Base-by-base conservation (phyloP, 1,140 invertebrate genomes). In the Aphidius gifuensis region DNA sequence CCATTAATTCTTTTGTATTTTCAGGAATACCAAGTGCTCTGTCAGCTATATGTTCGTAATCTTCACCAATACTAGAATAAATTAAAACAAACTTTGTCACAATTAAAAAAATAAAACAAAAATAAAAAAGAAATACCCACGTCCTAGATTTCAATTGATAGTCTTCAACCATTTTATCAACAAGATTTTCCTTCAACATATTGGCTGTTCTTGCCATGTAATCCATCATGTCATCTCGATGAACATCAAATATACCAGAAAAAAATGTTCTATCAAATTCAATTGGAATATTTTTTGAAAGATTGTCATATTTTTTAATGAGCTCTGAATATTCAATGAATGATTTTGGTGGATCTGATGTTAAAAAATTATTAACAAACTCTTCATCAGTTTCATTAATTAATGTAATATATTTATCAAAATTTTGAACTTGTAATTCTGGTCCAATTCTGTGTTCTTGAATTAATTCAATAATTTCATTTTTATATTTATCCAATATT, bases 201-300 rank as follows among this genome's bases (percentile, higher is more conserved):
- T 86, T 83, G 0, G 92, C 90, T 46, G 87, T 78, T 32, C 83
- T 80, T 2, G 88, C 84, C 51, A 97, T 80, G 5, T 87, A 83
- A 9, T 84, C 81, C 38, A 97, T 91, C n/a, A 97, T 80, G 60
- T 92, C 88, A 48, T 85, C 85, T 61, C 93, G 85, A 73, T 93
- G 87, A 66, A 98, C 87, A 69, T 93, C 90, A 76, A 93, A 97
- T 75, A 96, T 88, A 32, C 92, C 92, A 61, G 92, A 87, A 21
- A 87, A 85, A 40, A 91, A 84, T 1, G 88, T 87, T 46, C 86
- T 84, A 71, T 88, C 84, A 21, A 89, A 82, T 56, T 86, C 83
- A 3, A 84, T 79, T 7, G 86, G 85, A 61, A 92, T 87, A 61
- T 85, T 83, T 61, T 84, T 80, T 8, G 85, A 83, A 38, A 92